Evolutionary conservation across 2,888 invertebrate genomes (phyloP).

Genomic region (Epirrhoe alternata): DNA sequence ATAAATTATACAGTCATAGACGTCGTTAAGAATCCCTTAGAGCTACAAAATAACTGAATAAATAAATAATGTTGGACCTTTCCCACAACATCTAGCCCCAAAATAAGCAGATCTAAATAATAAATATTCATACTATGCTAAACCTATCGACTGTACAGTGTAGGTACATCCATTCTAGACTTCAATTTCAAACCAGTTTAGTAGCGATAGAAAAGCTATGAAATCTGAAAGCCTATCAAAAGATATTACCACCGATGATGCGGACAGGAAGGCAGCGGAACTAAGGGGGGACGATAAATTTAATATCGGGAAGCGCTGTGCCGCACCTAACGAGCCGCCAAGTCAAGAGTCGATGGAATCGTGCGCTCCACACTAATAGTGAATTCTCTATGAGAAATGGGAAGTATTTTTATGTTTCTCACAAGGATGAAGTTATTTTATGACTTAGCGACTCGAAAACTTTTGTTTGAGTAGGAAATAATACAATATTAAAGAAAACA

Average conservation of each 20-base stretch:
- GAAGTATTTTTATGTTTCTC: slow-evolving; percentile 8
- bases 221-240: slow-evolving; percentile 20
- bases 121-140: neutral
- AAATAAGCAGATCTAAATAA: neutral
- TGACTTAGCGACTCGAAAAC: neutral
- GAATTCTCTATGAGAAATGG: slow-evolving; percentile 17
- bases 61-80: too few relatives aligned
- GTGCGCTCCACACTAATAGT: slow-evolving; percentile 35
- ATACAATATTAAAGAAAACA: neutral
- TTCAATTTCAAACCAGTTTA: neutral
- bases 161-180: neutral
- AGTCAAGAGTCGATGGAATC: slow-evolving; percentile 48
- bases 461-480: neutral
- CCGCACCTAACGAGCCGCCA: slow-evolving; percentile 53
- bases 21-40: too few relatives aligned
- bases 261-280: slow-evolving; percentile 45
- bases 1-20: too few relatives aligned
- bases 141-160: neutral
- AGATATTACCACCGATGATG: slow-evolving; percentile 24
- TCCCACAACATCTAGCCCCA: too few relatives aligned
- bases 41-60: too few relatives aligned
- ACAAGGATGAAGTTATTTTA: neutral
- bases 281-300: slow-evolving; percentile 56
- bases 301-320: slow-evolving; percentile 53
- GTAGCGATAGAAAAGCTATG: slow-evolving; percentile 5